Evolutionary conservation across 2,113 vertebrate genomes (phyloP), one percentile per base, ranked within the genome.

Genomic region (Pandion haliaetus): DNA sequence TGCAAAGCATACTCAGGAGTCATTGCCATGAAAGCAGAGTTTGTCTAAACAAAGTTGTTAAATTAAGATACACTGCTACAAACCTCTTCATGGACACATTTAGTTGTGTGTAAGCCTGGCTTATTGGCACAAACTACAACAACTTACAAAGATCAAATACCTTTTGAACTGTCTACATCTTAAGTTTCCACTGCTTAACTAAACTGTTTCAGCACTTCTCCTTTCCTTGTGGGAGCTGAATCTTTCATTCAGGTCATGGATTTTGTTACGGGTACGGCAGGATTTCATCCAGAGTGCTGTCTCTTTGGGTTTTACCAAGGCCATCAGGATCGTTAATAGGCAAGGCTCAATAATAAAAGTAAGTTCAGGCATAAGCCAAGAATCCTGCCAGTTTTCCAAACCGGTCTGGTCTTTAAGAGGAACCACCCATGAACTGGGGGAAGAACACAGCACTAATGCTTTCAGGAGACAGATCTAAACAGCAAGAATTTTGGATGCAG

Each of bases 301-400:
- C 44, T 57, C 59, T 14, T 18, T 0, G 29, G 32, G n/a, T 14
- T 59, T 28, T 13, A 8, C 40, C 10, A 23, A 36, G 59, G 38
- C 85, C 23, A 0, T 9, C 1, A 3, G 50, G 16, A 66, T 28
- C 24, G 3, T 12, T 4, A 10, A 17, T 2, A 52, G 55, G 23
- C 36, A 54, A 47, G 40, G 54, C 58, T 72, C 18, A 24, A 8
- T 3, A 52, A 10, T 16, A 47, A 50, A 59, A 40, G 2, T 0
- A 2, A 67, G 45, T 34, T 31, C 55, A 54, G 61, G 72, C 17
- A 12, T 11, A 38, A 52, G 66, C 12, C 44, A 34, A 52, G 34
- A 45, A 62, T 34, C 14, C 69, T 40, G 42, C 32, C 3, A 1
- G 10, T 49, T 72, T 24, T 50, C 58, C 58, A 77, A n/a, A n/a